These are phyloP conservation scores for Plutomurus gul DNA, from an alignment of 1,140 invertebrate species.

Conservation along the genomic window DNA sequence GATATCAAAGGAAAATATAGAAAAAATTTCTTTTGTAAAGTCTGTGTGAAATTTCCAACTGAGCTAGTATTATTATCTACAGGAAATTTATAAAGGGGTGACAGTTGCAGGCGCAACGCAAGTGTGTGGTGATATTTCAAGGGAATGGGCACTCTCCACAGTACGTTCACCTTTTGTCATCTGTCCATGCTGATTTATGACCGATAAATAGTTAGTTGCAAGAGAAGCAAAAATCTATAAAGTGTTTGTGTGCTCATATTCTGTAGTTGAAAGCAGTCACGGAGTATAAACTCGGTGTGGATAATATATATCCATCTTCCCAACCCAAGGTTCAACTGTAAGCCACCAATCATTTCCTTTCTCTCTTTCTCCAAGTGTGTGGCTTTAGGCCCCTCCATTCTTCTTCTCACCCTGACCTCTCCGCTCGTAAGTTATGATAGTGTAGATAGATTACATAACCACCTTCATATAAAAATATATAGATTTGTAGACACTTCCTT, in stretches of 20 bases:
- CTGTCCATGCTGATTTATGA: slow-evolving; percentile 21
- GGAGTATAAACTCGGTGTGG: too few relatives aligned
- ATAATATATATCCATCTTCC: neutral
- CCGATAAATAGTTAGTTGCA: slow-evolving; percentile 22
- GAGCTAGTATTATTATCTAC: too few relatives aligned
- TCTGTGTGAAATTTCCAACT: too few relatives aligned
- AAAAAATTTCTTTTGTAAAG: too few relatives aligned
- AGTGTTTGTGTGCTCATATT: neutral
- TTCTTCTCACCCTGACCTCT: slow-evolving; percentile 5
- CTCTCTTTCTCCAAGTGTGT: neutral
- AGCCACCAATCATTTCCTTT: slow-evolving; percentile 4
- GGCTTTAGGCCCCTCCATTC: neutral
- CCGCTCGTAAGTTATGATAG: neutral
- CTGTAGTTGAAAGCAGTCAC: neutral
- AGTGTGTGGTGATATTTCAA: slow-evolving; percentile 16
- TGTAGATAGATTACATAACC: slow-evolving; percentile 6
- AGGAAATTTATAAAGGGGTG: neutral
- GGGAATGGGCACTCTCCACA: slow-evolving; percentile 4
- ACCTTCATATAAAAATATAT: too few relatives aligned
- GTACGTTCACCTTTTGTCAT: neutral
- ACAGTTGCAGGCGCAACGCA: neutral
- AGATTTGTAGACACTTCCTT: slow-evolving; percentile 1
- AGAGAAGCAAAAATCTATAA: slow-evolving; percentile 5
- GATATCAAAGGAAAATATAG: too few relatives aligned
- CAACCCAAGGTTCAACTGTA: neutral